phyloP scores from a whole-genome alignment of 2,113 vertebrate genomes.

The Butorides virescens region DNA sequence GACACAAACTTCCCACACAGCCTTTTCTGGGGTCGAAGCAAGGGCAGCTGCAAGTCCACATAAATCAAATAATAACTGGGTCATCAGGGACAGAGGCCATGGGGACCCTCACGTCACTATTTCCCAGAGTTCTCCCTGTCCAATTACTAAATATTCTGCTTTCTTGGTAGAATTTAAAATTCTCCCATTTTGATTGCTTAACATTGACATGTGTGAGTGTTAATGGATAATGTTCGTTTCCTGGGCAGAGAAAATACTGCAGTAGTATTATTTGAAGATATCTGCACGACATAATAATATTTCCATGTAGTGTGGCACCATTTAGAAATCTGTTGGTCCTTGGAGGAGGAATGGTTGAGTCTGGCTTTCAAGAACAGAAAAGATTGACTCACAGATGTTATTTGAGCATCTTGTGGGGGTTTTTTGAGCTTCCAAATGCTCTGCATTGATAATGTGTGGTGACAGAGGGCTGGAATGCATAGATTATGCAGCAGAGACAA shows the following conservation, averaged over 20 bases:
- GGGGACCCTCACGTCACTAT: conserved; percentile 66
- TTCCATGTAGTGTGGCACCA: background rate
- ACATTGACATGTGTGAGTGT: background rate
- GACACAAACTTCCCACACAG: conserved; percentile 78
- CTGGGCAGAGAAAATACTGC: background rate
- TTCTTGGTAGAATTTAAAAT: conserved; percentile 27
- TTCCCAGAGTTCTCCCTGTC: conserved; percentile 62
- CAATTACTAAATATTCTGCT: conserved; percentile 50
- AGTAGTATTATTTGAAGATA: background rate
- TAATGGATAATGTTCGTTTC: background rate
- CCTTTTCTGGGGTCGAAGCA: conserved; percentile 67
- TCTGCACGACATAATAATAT: background rate
- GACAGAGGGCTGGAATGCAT: background rate
- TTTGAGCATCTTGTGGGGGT: background rate
- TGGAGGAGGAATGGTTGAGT: background rate
- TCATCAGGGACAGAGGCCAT: conserved; percentile 70
- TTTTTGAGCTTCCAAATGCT: background rate
- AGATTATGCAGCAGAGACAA: background rate
- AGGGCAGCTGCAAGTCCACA: conserved; percentile 72
- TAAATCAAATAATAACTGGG: conserved; percentile 79
- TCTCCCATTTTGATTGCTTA: conserved; percentile 29
- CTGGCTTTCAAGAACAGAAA: background rate
- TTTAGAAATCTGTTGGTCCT: background rate
- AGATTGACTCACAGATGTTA: background rate
- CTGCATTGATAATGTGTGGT: background rate